Evolutionary conservation across 2,888 invertebrate genomes (phyloP).

Genomic region (Nephrotoma guestfalica): DNA sequence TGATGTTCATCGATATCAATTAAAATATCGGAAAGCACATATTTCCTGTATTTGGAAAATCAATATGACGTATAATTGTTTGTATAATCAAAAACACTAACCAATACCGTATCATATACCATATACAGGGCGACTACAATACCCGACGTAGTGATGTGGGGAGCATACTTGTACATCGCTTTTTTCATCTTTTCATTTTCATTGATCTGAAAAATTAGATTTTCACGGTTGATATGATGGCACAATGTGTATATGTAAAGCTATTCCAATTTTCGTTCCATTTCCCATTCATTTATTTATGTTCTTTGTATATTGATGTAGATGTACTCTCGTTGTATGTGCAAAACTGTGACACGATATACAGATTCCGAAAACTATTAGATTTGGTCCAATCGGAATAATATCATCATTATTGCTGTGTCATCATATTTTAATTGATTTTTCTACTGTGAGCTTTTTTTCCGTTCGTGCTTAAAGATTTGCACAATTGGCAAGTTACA

Average conservation of each 20-base stretch:
- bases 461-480: neutral
- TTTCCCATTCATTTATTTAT: neutral
- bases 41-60: neutral
- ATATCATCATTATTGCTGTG: neutral
- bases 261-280: neutral
- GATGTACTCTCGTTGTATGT: neutral
- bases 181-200: neutral
- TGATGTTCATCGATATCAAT: neutral
- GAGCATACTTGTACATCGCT: neutral
- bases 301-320: neutral
- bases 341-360: neutral
- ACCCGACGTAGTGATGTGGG: neutral
- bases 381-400: neutral
- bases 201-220: neutral
- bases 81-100: neutral
- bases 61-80: neutral
- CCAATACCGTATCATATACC: neutral
- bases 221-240: neutral
- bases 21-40: neutral
- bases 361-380: neutral
- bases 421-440: neutral
- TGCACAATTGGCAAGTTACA: neutral
- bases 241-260: neutral
- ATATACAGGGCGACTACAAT: too few species aligned
- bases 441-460: neutral